These are phyloP conservation scores for Enteromius trimaculatus DNA, from an alignment of 2,797 vertebrate genomes.

Conservation along the genomic window DNA sequence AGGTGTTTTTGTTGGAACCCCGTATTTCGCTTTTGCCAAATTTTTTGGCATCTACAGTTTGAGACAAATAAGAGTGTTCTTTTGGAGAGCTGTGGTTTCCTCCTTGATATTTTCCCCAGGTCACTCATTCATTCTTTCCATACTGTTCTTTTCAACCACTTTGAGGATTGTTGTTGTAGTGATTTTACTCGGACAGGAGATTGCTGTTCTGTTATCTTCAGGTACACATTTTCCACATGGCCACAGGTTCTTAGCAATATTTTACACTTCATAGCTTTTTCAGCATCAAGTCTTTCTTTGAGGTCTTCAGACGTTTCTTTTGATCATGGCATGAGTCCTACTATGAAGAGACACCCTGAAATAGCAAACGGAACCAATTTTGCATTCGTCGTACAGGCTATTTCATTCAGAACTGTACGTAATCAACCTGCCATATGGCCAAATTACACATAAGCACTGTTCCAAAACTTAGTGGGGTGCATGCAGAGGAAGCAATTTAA, in stretches of 20 bases:
- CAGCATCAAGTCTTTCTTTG: background rate
- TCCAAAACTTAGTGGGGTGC: background rate
- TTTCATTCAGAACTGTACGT: background rate
- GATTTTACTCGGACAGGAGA: background rate
- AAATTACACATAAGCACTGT: background rate
- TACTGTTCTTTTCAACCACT: background rate
- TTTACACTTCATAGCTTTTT: slow-evolving; percentile 1
- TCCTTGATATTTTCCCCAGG: background rate
- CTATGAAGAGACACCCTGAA: background rate
- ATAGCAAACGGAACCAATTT: background rate
- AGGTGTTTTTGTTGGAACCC: background rate
- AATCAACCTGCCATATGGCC: slow-evolving; percentile 6
- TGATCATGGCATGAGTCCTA: background rate
- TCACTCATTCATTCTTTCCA: background rate
- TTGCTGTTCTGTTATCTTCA: slow-evolving; percentile 17
- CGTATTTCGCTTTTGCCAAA: background rate
- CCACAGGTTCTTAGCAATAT: background rate
- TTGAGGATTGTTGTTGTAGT: background rate
- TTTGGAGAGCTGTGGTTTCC: background rate
- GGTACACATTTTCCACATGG: slow-evolving; percentile 20
- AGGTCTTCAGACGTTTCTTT: background rate
- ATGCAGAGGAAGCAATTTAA: background rate
- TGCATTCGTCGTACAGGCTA: background rate
- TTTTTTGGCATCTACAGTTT: slow-evolving; percentile 12
- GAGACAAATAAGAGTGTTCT: background rate